Base-by-base conservation (phyloP, 2,888 invertebrate species). In the Callyntrura sp. region DNA sequence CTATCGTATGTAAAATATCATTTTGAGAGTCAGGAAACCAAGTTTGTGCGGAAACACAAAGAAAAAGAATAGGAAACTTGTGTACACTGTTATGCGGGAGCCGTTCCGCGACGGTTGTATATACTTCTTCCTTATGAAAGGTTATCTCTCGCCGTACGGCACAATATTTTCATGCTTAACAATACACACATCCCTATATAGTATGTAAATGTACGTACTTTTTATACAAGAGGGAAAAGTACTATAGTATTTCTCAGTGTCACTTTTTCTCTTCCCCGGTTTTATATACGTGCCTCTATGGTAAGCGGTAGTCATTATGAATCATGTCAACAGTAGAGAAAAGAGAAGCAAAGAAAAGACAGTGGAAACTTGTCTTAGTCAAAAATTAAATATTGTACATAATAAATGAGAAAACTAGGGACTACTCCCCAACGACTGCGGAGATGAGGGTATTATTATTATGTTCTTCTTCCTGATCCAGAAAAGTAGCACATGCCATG, bases 371-470 rank as follows among this genome's bases (percentile, higher is more conserved):
- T 90, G 88, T 90, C 90, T 90, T 90, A 90, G 90, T 90, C 90
- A 90, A 90, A 90, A 90, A 90, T 90, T 90, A 90, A 90, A 90
- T 90, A 90, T 90, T 90, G 88, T 88, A 88, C 81, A 88, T 88
- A 88, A 88, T 82, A 88, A 88, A 88, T 88, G 87, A 88, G 87
- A 88, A 88, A 88, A 88, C 70, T 88, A 88, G 87, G 65, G 82
- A 81, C 87, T 88, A 70, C 70, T 70, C 65, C 79, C 57, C 87
- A 25, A 70, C 82, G 82, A 73, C 73, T n/a, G 73, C 43, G 73
- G 73, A 79, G 81, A 81, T 88, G 81, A 82, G 81, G 48, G 73
- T 28, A 88, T 88, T 82, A 82, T 70, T 88, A 87, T 81, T 78
- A 65, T 79, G n/a, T 65, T 78, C 79, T 73, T 25, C 65, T 82